Evolutionary conservation across 1,140 invertebrate genomes (phyloP).

Genomic region (Macrobrachium rosenbergii): DNA sequence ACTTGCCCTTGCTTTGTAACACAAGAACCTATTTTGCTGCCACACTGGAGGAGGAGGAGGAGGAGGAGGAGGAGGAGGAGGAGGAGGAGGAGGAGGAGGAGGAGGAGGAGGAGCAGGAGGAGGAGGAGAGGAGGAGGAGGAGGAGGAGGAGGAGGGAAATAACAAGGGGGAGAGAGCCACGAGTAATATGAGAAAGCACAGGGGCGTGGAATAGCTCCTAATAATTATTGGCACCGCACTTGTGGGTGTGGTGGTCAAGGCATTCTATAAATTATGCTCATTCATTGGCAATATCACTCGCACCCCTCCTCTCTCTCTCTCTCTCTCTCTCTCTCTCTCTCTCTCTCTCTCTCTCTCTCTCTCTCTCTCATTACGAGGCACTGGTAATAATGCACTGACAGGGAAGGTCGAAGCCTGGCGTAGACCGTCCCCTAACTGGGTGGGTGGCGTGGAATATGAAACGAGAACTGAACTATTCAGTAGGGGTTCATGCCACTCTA

Average conservation of each 20-base stretch:
- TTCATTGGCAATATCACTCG: constrained; percentile 14
- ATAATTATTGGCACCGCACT: neutral
- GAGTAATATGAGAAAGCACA: neutral
- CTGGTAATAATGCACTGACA: too few species aligned
- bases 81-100: neutral
- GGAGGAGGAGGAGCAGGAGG: neutral
- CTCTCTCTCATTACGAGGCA: too few species aligned
- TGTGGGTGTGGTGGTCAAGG: neutral
- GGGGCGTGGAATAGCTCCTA: neutral
- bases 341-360: neutral
- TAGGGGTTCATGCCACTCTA: too few species aligned
- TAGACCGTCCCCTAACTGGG: too few species aligned
- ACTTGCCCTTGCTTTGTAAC: neutral
- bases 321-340: constrained; percentile 17
- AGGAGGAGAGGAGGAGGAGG: neutral
- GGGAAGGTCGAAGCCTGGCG: too few species aligned
- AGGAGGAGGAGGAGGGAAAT: neutral
- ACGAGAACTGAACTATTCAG: too few species aligned
- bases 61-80: neutral
- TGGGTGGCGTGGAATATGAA: too few species aligned
- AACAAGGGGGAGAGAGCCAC: neutral
- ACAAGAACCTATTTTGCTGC: too few species aligned
- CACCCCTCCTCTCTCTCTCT: constrained; percentile 22
- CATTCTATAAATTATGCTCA: neutral
- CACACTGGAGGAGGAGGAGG: neutral